These are phyloP conservation scores for Elephantulus edwardii DNA, from an alignment of 2,113 vertebrate species.

Conservation along the genomic window DNA sequence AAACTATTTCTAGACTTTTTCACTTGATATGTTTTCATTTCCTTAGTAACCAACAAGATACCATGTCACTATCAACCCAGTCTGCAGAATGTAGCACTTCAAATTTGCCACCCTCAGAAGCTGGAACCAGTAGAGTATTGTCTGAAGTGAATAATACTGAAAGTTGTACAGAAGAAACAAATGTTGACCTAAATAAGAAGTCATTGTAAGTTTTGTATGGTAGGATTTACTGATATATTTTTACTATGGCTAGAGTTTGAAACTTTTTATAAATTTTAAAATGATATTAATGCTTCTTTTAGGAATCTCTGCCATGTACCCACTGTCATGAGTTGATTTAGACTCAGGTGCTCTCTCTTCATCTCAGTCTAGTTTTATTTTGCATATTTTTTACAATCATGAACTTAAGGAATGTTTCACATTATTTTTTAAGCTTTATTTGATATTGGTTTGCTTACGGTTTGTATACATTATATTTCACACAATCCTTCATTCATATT, in stretches of 20 bases:
- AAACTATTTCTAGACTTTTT: not conserved
- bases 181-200: slow-evolving; percentile 56
- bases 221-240: slow-evolving; percentile 22
- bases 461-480: too few relatives aligned
- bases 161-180: slow-evolving; percentile 50
- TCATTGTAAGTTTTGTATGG: slow-evolving; percentile 75
- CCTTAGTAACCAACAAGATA: slow-evolving; percentile 70
- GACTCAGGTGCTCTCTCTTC: too few relatives aligned
- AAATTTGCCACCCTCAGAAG: slow-evolving; percentile 41
- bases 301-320: too few relatives aligned
- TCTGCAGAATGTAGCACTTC: slow-evolving; percentile 11
- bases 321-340: too few relatives aligned
- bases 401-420: too few relatives aligned
- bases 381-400: too few relatives aligned
- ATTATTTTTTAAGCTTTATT: too few relatives aligned
- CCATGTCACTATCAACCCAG: not conserved
- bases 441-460: too few relatives aligned
- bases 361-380: not conserved
- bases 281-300: not conserved
- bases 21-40: not conserved
- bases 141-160: slow-evolving; percentile 38
- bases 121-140: not conserved
- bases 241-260: not conserved
- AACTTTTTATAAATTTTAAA: slow-evolving; percentile 20
- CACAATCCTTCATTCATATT: too few relatives aligned